A percentile compares a stretch with the other conserved stretches of the same genome.
These are phyloP conservation scores for human (Homo sapiens) DNA, from an alignment of 2,113 vertebrate genomes.

Conservation along the genomic window DNA sequence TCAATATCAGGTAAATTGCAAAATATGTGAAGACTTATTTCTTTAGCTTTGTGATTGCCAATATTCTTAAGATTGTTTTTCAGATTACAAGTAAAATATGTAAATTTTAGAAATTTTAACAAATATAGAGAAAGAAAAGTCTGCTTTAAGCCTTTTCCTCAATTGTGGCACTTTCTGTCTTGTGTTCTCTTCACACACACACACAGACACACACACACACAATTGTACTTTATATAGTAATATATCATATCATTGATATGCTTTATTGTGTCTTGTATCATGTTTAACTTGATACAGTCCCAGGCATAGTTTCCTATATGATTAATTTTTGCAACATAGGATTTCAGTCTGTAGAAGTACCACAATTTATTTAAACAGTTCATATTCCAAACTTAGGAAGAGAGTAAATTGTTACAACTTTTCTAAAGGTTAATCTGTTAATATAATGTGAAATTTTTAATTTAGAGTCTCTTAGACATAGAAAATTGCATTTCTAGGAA, in stretches of 20 bases:
- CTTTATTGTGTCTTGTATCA: background rate
- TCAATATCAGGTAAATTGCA: background rate
- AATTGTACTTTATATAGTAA: background rate
- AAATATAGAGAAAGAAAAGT: background rate
- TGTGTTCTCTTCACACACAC: background rate
- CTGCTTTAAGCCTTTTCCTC: background rate
- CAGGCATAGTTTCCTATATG: background rate
- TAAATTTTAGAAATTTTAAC: background rate
- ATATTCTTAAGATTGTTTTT: slow-evolving; percentile 45
- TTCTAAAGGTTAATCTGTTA: background rate
- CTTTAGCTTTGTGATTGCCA: background rate
- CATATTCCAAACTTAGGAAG: background rate
- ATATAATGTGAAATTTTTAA: slow-evolving; percentile 28
- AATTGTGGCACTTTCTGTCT: background rate
- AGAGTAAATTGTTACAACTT: background rate
- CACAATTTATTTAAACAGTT: slow-evolving; percentile 45
- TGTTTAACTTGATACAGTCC: slow-evolving; percentile 14
- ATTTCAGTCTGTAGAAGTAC: slow-evolving; percentile 8
- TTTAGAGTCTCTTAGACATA: background rate
- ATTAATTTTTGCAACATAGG: slow-evolving; percentile 20
- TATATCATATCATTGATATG: background rate
- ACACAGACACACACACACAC: no score
- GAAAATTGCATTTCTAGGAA: slow-evolving; percentile 17
- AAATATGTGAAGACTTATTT: background rate
- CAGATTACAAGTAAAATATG: background rate